Base-by-base conservation (phyloP, 2,797 vertebrate species). In the Chelonia mydas region DNA sequence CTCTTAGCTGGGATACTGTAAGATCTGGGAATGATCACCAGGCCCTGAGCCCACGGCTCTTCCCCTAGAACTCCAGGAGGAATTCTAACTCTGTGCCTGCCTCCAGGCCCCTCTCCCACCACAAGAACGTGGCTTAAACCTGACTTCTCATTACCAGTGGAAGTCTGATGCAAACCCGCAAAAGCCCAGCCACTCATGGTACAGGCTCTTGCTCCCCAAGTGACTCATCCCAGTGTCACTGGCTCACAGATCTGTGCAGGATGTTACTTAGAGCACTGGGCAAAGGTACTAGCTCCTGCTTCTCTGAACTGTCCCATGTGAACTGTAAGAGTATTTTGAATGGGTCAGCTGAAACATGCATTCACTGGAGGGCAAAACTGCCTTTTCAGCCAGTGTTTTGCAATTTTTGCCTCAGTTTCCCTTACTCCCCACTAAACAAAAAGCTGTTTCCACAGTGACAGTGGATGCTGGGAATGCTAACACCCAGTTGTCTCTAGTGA, bases 401-500 rank as follows among this genome's bases (percentile, higher is more conserved):
- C 82, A 84, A 16, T 23, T 82, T 84, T 21, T 45, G 81, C 65
- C 84, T 90, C 84, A 33, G 50, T 86, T 80, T 91, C 61, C 76
- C n/a, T 12, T 11, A 5, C 7, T 91, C 28, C 3, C 28, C 72
- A 53, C 49, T 87, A 93, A 94, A 94, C 92, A 88, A 90, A 88
- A 94, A 82, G 1, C 16, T 92, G 49, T 53, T 86, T 87, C 92
- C 81, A 41, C 47, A 45, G 9, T 49, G 89, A 84, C 93, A 92
- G 65, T 89, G 89, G 84, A 80, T 95, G 92, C n/a, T 72, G n/a
- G 65, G 65, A 72, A 83, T 92, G 87, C 83, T 88, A 91, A 87
- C 76, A 92, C 80, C 47, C 1, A 11, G 83, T 93, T 94, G 90
- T 96, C 81, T 95, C 86, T 82, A 94, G 92, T 92, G 96, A 96